These are phyloP conservation scores for Drosophila persimilis DNA, from an alignment of 1,140 invertebrate species.

Conservation along the genomic window DNA sequence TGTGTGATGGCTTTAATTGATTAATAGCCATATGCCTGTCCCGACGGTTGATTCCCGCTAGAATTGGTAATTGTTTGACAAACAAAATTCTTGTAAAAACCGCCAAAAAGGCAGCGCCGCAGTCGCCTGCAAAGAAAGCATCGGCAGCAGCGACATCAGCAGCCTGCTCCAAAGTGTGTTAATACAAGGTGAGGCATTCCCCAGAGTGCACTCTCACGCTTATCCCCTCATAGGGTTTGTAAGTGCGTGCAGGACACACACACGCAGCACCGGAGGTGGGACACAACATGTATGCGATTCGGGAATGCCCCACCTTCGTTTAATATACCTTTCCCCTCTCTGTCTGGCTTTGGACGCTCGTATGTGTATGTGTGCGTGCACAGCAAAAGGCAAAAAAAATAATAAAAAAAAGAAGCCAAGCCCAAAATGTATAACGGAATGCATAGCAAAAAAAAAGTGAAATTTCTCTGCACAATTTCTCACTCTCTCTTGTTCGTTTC, in stretches of 20 bases:
- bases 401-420: constrained; percentile 58
- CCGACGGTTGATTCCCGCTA: neutral
- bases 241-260: too few species aligned
- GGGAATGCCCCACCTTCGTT: too few species aligned
- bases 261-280: too few species aligned
- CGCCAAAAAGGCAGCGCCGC: constrained; percentile 58
- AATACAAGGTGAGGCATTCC: neutral
- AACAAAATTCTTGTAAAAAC: constrained; percentile 62
- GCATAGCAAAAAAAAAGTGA: constrained; percentile 63
- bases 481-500: constrained; percentile 22
- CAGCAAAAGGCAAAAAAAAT: constrained; percentile 56
- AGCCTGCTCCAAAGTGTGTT: too few species aligned
- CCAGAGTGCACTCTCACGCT: neutral
- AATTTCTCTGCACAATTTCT: constrained; percentile 56
- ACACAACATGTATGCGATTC: too few species aligned
- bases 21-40: constrained; percentile 23
- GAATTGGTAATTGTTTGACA: constrained; percentile 24
- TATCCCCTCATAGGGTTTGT: neutral
- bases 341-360: constrained; percentile 5
- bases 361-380: constrained; percentile 19
- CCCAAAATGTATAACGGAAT: constrained; percentile 51
- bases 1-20: constrained; percentile 29
- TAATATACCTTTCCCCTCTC: neutral
- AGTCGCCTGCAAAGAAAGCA: constrained; percentile 58
- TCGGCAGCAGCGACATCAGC: constrained; percentile 31